Evolutionary conservation across 2,113 vertebrate genomes (phyloP), one percentile per base, ranked within the genome.

Genomic region (Edolisoma coerulescens): DNA sequence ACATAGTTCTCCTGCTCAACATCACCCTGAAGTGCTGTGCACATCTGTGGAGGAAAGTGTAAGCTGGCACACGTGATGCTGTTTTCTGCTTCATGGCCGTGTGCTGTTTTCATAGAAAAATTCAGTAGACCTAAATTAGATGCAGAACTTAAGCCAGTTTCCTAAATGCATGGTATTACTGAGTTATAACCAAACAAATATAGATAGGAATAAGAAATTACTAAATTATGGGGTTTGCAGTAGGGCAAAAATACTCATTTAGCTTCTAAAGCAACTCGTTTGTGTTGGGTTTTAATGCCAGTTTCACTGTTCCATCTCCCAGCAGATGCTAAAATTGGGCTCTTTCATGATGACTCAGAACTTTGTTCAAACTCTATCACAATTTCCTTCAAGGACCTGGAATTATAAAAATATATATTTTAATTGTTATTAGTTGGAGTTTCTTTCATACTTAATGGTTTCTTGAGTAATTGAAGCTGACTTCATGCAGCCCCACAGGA

Each of bases 321-420:
- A 68, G n/a, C 85, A 95, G 95, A 89, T 89, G 94, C 45, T 91
- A 59, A 63, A 89, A 91, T 91, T 83, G 50, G 89, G 87, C 89
- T 97, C 73, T 87, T 57, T 84, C 13, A 3, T 75, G 69, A 86
- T 89, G 95, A 97, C 96, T 96, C 93, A 94, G 93, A 97, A 96
- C 84, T 96, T 53, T 91, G 70, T 97, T 97, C 95, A 93, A 94
- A 64, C 86, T 89, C 87, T 82, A 87, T 74, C 79, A 27, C 81
- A 82, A 83, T 95, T 96, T 95, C 94, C 95, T 94, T 90, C 35
- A 85, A 97, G 97, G 96, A 96, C 89, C 95, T 97, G 95, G 77
- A 96, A 96, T 94, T 97, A 97, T 95, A 98, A 97, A 98, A 97
- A 97, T 90, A 97, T 96, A 95, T 98, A 96, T 98, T 97, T 98